phyloP scores from a whole-genome alignment of 2,797 vertebrate genomes.

The Notolepis coatsorum region DNA sequence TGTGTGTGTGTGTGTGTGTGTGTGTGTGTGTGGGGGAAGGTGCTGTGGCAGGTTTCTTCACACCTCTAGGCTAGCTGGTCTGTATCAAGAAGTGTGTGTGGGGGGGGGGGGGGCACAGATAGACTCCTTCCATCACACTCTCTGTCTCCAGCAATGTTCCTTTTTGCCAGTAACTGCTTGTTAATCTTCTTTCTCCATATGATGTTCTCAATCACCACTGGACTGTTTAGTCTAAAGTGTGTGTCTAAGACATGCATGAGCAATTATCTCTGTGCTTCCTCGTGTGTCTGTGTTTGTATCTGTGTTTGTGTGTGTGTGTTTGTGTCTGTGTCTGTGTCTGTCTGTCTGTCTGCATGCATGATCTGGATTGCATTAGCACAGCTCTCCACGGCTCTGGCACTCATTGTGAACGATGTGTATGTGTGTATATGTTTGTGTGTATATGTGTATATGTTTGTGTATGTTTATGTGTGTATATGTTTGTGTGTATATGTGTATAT shows the following conservation, averaged over 20 bases:
- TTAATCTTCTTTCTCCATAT: constrained; percentile 19
- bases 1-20: too few species aligned
- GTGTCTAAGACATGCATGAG: not conserved
- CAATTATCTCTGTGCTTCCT: not conserved
- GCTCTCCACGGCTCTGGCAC: constrained; percentile 48
- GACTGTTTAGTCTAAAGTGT: constrained; percentile 29
- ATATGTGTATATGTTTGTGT: not conserved
- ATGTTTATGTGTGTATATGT: not conserved
- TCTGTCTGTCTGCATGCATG: constrained; percentile 9
- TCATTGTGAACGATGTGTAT: constrained; percentile 27
- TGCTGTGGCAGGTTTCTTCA: too few species aligned
- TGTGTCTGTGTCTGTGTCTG: not conserved
- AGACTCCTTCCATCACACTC: too few species aligned
- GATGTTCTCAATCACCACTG: constrained; percentile 29
- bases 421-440: not conserved
- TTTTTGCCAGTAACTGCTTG: not conserved
- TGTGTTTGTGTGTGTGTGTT: constrained; percentile 1
- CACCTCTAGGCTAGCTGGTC: too few species aligned
- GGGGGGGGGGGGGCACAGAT: too few species aligned
- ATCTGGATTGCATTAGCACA: constrained; percentile 73
- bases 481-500: too few species aligned
- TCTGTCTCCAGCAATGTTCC: too few species aligned
- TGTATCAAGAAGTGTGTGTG: too few species aligned
- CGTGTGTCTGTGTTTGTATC: not conserved
- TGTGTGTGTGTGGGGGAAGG: too few species aligned